These are phyloP conservation scores for Myocastor coypus DNA, from an alignment of 2,113 vertebrate genomes.

Conservation along the genomic window DNA sequence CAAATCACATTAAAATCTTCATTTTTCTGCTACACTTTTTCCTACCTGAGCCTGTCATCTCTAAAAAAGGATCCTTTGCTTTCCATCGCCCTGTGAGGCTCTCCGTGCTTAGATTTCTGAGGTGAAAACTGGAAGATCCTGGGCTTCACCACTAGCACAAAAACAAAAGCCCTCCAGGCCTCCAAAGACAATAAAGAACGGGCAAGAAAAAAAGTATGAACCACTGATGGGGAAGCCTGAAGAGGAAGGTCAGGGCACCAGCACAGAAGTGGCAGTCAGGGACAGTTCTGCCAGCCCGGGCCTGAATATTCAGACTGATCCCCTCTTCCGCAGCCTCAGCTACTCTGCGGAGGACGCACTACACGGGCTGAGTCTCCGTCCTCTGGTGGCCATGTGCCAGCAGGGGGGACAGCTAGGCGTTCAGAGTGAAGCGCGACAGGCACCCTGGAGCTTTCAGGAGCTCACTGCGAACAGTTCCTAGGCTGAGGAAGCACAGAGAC, in stretches of 20 bases:
- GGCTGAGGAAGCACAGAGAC: too few species aligned
- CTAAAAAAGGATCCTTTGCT: slow-evolving; percentile 63
- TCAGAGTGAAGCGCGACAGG: not conserved
- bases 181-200: not conserved
- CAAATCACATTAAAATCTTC: slow-evolving; percentile 72
- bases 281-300: not conserved
- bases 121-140: not conserved
- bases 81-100: slow-evolving; percentile 39
- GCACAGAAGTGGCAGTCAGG: not conserved
- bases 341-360: too few species aligned
- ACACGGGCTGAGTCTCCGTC: fast-evolving
- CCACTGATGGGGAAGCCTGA: not conserved
- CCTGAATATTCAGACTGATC: not conserved
- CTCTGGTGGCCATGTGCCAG: not conserved
- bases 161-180: not conserved
- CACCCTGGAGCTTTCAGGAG: not conserved
- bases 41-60: slow-evolving; percentile 71
- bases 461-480: not conserved
- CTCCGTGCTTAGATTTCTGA: slow-evolving; percentile 51
- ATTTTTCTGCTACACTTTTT: slow-evolving; percentile 73
- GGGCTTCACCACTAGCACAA: not conserved
- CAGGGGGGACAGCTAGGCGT: not conserved
- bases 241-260: not conserved
- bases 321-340: not conserved
- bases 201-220: not conserved